Percentiles rank a stretch among this genome's conserved stretches.
Conservation (phyloP, 2,888 invertebrate genomes). For the Callimorpha dominula region DNA sequence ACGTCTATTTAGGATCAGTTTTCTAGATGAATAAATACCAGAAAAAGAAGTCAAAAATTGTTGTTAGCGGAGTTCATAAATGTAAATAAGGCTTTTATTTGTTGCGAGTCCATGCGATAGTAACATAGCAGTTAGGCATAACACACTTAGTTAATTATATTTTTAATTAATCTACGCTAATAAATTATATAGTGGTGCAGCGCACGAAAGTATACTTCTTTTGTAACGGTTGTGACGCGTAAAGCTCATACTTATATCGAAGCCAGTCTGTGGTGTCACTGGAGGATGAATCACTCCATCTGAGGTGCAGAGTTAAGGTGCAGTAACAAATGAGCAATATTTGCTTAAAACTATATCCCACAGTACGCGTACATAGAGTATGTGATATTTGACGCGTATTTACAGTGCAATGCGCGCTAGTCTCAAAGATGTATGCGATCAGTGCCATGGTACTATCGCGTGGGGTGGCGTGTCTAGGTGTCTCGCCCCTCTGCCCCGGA, state of each 20-base stretch:
- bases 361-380: conserved; percentile 1
- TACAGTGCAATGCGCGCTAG: conserved; percentile 3
- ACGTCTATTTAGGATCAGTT: conserved; percentile 45
- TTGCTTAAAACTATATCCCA: not conserved
- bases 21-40: conserved; percentile 56
- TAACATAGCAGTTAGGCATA: conserved; percentile 52
- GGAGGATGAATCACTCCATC: not conserved
- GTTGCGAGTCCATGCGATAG: conserved; percentile 61
- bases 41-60: conserved; percentile 64
- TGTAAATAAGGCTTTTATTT: conserved; percentile 65
- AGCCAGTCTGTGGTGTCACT: not conserved
- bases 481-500: conserved; percentile 33
- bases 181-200: conserved; percentile 34
- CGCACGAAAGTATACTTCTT: conserved; percentile 33
- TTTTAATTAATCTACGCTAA: conserved; percentile 27
- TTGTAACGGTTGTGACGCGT: conserved; percentile 23
- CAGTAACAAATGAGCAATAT: conserved; percentile 8
- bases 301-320: not conserved
- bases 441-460: conserved; percentile 51
- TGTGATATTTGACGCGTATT: not conserved
- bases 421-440: conserved; percentile 23
- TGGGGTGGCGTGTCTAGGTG: conserved; percentile 22
- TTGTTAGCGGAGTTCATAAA: conserved; percentile 65
- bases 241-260: not conserved
- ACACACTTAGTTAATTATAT: conserved; percentile 20